phyloP scores from a whole-genome alignment of 1,140 invertebrate genomes.

The Drosophila navojoa region DNA sequence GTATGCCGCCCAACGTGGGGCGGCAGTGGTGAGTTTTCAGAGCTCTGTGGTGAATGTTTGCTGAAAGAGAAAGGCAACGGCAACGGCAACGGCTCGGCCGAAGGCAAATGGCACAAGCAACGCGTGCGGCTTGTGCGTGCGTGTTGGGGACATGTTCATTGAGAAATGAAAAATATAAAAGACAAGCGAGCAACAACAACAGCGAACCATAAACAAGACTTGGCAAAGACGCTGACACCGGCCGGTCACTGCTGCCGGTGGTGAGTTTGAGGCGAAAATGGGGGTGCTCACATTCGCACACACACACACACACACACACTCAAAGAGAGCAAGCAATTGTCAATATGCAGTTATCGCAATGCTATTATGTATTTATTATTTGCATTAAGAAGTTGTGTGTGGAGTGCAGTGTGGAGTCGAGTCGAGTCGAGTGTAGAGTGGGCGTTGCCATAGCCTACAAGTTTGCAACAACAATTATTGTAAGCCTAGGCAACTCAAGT shows the following conservation, averaged over 20 bases:
- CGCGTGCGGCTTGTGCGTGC: slow-evolving; percentile 57
- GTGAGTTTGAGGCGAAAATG: slow-evolving; percentile 14
- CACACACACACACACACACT: background rate
- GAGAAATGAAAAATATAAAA: slow-evolving; percentile 63
- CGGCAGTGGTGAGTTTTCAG: slow-evolving; percentile 49
- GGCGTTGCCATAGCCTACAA: slow-evolving; percentile 33
- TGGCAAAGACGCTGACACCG: slow-evolving; percentile 69
- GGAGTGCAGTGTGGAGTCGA: background rate
- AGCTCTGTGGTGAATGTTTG: slow-evolving; percentile 68
- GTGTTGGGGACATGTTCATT: slow-evolving; percentile 58
- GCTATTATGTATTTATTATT: slow-evolving; percentile 29
- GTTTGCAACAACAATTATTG: slow-evolving; percentile 18
- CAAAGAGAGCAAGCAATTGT: slow-evolving; percentile 41
- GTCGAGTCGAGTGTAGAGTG: slow-evolving; percentile 10
- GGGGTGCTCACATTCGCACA: background rate
- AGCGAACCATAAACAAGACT: slow-evolving; percentile 48
- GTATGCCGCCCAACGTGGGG: slow-evolving; percentile 64
- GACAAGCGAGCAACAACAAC: slow-evolving; percentile 36
- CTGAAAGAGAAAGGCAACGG: slow-evolving; percentile 72
- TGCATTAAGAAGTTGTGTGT: background rate
- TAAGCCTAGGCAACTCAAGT: background rate
- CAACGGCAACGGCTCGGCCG: background rate
- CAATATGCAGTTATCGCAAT: slow-evolving; percentile 35
- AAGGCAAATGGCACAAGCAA: slow-evolving; percentile 43
- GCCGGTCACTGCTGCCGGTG: slow-evolving; percentile 59